Evolutionary conservation across 2,113 vertebrate genomes (phyloP).

Genomic region (Aphelocoma coerulescens): DNA sequence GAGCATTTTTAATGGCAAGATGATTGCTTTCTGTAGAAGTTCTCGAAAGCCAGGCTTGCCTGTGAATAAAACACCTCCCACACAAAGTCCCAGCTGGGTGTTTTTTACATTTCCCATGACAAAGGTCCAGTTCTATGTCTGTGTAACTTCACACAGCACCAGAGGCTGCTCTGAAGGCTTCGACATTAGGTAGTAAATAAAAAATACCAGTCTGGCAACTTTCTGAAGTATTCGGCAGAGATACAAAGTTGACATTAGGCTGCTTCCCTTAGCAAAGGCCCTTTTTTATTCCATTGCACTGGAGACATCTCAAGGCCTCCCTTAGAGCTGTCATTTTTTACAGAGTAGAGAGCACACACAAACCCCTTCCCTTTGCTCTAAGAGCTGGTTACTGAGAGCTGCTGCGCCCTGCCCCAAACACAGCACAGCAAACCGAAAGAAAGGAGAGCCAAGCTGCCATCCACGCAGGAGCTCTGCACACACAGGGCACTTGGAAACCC

Average conservation of each 20-base stretch:
- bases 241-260: background rate
- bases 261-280: background rate
- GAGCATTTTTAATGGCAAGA: background rate
- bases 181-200: background rate
- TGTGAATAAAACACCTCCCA: background rate
- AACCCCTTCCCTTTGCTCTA: background rate
- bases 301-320: background rate
- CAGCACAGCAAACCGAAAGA: background rate
- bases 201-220: background rate
- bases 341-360: background rate
- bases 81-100: background rate
- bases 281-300: background rate
- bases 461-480: fast-evolving
- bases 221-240: background rate
- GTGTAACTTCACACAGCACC: background rate
- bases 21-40: background rate
- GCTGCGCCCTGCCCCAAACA: background rate
- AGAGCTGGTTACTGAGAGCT: background rate
- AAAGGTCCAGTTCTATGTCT: background rate
- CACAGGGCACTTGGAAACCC: background rate
- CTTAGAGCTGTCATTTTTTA: background rate
- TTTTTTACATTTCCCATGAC: background rate
- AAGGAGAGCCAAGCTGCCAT: background rate
- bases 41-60: background rate
- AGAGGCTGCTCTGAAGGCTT: background rate